phyloP scores from a whole-genome alignment of 2,113 vertebrate species.

The Morone chrysops region DNA sequence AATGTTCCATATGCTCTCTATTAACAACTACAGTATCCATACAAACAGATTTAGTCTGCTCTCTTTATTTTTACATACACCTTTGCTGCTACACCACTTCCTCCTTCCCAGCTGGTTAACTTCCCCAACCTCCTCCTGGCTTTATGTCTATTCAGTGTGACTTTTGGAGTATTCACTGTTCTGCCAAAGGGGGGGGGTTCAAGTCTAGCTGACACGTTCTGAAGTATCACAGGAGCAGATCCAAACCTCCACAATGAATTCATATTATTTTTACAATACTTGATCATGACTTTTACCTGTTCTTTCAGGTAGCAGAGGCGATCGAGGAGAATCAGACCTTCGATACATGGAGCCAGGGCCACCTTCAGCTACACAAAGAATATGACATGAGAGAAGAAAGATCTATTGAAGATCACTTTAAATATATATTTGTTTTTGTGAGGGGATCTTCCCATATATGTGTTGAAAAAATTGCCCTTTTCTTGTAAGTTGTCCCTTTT shows the following conservation, averaged over 20 bases:
- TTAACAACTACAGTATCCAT: no score
- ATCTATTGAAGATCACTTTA: neutral
- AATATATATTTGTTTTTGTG: neutral
- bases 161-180: neutral
- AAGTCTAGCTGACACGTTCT: neutral
- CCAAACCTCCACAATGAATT: neutral
- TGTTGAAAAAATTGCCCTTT: neutral
- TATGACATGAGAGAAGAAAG: neutral
- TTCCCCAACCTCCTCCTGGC: neutral
- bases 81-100: no score
- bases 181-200: no score
- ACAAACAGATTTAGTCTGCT: no score
- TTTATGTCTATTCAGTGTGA: neutral
- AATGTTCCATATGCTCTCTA: no score
- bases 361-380: slow-evolving; percentile 90
- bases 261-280: neutral
- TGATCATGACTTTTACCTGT: slow-evolving; percentile 86
- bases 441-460: neutral
- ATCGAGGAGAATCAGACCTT: slow-evolving; percentile 95
- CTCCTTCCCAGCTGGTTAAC: no score
- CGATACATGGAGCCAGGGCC: slow-evolving; percentile 94
- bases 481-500: neutral
- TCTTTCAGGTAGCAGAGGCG: slow-evolving; percentile 97
- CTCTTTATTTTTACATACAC: no score
- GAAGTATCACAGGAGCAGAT: neutral